phyloP scores from a whole-genome alignment of 2,797 vertebrate species.

The Gadopsis marmoratus region DNA sequence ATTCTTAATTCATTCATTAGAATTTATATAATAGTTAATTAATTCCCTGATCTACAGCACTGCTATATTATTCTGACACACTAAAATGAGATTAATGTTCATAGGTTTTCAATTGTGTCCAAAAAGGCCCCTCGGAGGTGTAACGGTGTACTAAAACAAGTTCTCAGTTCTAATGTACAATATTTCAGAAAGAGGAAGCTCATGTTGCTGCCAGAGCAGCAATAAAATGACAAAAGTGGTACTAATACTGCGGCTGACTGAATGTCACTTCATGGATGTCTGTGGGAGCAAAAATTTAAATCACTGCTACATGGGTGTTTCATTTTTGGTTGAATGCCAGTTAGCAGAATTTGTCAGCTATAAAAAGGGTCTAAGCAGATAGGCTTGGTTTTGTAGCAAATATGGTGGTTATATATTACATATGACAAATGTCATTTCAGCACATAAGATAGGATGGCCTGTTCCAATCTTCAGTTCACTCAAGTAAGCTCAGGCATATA shows the following conservation, averaged over 20 bases:
- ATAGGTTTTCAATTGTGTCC: slow-evolving; percentile 4
- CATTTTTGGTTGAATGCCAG: slow-evolving; percentile 7
- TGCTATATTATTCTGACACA: slow-evolving; percentile 5
- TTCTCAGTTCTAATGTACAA: slow-evolving; percentile 12
- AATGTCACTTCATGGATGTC: neutral
- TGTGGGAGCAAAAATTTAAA: neutral
- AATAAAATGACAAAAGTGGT: slow-evolving; percentile 23
- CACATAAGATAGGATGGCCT: neutral
- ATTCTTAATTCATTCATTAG: neutral
- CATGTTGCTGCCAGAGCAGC: neutral
- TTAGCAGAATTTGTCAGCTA: slow-evolving; percentile 15
- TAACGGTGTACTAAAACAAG: slow-evolving; percentile 23
- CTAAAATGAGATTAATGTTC: slow-evolving; percentile 7
- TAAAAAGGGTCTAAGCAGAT: slow-evolving; percentile 16
- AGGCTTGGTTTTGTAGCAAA: neutral
- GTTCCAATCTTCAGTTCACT: neutral
- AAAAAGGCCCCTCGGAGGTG: neutral
- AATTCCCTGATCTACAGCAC: neutral
- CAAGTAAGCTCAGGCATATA: neutral
- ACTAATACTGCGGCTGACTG: neutral
- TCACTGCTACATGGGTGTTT: neutral
- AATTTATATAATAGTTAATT: neutral
- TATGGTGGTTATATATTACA: neutral
- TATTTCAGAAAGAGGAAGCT: slow-evolving; percentile 2
- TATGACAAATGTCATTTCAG: neutral